phyloP scores from a whole-genome alignment of 2,888 invertebrate genomes.

The Lasioglossum oenotherae region DNA sequence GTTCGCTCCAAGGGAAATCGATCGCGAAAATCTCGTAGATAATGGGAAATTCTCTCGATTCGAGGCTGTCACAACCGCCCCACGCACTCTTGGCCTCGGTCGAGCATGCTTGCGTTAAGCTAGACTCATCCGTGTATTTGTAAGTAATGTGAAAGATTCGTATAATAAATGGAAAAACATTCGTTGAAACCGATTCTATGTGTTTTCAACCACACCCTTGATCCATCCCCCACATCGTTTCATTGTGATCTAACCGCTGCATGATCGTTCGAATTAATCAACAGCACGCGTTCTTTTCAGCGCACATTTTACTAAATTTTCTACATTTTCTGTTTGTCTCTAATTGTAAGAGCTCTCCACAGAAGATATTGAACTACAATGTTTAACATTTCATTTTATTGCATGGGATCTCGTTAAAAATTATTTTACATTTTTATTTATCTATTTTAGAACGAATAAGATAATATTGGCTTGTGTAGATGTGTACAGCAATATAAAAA shows the following conservation, averaged over 20 bases:
- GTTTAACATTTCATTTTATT: not conserved
- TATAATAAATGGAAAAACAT: constrained; percentile 64
- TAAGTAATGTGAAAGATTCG: constrained; percentile 64
- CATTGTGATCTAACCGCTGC: not conserved
- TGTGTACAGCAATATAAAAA: not conserved
- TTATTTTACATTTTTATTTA: not conserved
- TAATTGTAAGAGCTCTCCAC: not conserved
- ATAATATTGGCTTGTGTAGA: not conserved
- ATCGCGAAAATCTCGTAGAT: constrained; percentile 9
- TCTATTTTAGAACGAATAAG: not conserved
- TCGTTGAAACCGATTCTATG: constrained; percentile 38
- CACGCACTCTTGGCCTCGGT: constrained; percentile 54
- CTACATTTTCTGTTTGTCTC: not conserved
- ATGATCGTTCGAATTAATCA: not conserved
- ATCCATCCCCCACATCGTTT: not conserved
- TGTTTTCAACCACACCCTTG: constrained; percentile 5
- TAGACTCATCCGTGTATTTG: constrained; percentile 65
- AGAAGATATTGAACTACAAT: not conserved
- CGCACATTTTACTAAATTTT: not conserved
- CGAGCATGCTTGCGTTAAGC: constrained; percentile 51
- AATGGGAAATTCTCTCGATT: constrained; percentile 25
- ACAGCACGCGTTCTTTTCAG: not conserved
- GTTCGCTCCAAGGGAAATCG: constrained; percentile 25
- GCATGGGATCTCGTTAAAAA: not conserved
- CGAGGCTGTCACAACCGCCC: constrained; percentile 17